Percentiles rank a stretch among this genome's conserved stretches.
Evolutionary conservation across 2,888 invertebrate species (phyloP).

Genomic region (Erebia epiphron): DNA sequence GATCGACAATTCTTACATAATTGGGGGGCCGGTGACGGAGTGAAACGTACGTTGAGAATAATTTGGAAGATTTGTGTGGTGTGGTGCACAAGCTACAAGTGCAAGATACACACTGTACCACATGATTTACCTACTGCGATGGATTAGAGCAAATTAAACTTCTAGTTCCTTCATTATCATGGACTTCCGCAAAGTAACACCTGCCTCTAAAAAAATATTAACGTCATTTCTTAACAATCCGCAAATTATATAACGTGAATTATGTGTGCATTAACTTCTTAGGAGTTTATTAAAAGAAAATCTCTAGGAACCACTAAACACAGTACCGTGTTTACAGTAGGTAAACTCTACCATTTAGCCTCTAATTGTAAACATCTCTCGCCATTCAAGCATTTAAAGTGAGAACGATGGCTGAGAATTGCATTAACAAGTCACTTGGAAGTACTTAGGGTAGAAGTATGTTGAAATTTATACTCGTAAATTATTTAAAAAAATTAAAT

Average conservation of each 20-base stretch:
- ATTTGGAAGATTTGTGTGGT: background rate
- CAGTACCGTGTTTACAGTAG: constrained; percentile 35
- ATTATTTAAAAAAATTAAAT: too few relatives aligned
- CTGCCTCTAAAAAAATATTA: background rate
- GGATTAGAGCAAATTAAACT: too few relatives aligned
- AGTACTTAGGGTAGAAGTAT: background rate
- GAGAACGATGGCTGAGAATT: constrained; percentile 35
- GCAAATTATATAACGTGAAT: background rate
- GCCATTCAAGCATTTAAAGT: constrained; percentile 37
- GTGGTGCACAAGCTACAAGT: background rate
- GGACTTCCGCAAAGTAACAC: too few relatives aligned
- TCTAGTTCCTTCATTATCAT: too few relatives aligned
- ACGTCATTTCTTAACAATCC: background rate
- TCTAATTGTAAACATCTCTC: constrained; percentile 38
- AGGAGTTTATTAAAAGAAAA: constrained; percentile 26
- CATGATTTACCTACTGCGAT: too few relatives aligned
- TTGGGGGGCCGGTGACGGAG: too few relatives aligned
- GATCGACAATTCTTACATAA: too few relatives aligned
- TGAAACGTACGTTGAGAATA: too few relatives aligned
- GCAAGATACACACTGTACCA: too few relatives aligned
- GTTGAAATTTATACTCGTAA: too few relatives aligned
- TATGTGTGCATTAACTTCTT: constrained; percentile 3
- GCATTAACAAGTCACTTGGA: constrained; percentile 24
- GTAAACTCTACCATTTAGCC: constrained; percentile 32
- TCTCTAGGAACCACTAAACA: constrained; percentile 25